Base-by-base conservation (phyloP, 2,797 vertebrate genomes). In the Myotis planiceps region DNA sequence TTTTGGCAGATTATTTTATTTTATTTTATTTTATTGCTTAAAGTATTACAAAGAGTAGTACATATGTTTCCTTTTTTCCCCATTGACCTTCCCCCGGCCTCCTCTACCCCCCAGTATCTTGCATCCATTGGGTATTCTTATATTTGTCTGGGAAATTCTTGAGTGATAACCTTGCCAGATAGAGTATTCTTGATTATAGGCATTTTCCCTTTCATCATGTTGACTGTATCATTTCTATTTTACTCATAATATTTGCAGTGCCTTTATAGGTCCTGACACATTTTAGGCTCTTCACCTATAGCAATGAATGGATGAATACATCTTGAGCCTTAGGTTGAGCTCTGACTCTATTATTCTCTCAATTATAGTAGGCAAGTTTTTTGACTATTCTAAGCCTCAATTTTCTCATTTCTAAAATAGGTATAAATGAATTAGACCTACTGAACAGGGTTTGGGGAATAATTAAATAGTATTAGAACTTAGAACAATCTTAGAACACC, bases 401-500 rank as follows among this genome's bases (percentile, higher is more conserved):
- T 69, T 93, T 94, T 75, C 29, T 84, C 49, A 87, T 82, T 92
- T 86, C 42, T 68, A 83, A 95, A 90, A 55, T 34, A 45, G 19
- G 66, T 71, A 27, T 55, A 94, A 90, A 82, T 88, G 72, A 84
- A 58, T 96, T 86, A 29, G 68, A 42, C 72, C 34, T 72, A 66
- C 25, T 68, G 32, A 83, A 65, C 12, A 60, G 51, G 6, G 18
- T 37, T 94, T 89, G 25, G 55, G 58, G 51, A 32, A 34, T 76
- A 92, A 85, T 75, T 89, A 63, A 93, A 49, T 92, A 49, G 69
- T 37, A 45, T 60, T 29, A 60, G 27, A 60, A 29, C 27, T 60
- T 60, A 60, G 58, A 58, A 29, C 55, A 58, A 82, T 37, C 55
- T 87, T 72, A 94, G 87, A 72, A 92, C 63, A 88, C 27, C 42